Base-by-base conservation (phyloP, 2,797 vertebrate genomes). In the Mus spretus region DNA sequence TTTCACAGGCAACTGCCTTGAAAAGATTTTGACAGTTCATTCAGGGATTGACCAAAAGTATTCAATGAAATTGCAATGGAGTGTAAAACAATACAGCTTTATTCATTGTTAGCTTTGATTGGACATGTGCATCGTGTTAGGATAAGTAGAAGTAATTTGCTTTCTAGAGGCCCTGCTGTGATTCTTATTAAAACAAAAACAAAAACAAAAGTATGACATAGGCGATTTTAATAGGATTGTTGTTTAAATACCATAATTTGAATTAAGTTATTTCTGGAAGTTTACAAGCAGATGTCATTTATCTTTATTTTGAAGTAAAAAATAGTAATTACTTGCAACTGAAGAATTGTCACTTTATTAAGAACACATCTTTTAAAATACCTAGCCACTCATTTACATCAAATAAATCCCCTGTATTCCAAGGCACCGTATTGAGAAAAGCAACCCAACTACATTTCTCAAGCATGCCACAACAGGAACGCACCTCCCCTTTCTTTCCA, bases 21-120 rank as follows among this genome's bases (percentile, higher is more conserved):
- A 93, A 97, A 96, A 53, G 95, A 57, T 85, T 2, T 97, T 88
- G 63, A 72, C 6, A 94, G 83, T 97, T 97, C 40, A 67, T 96
- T 94, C 96, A 5, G 90, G 0, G 1, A 89, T 37, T 85, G 94
- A 93, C 2, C 88, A 96, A 96, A 87, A 61, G 17, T 89, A 97
- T 77, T 53, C 75, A 65, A 2, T 96, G 67, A 95, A 85, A 84
- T 92, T 0, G 50, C 75, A 90, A 92, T 96, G 81, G 96, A 96
- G 1, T 86, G 1, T 24, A 90, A 15, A 31, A 75, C 93, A 82
- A 92, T 50, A 80, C 1, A 95, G 63, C 44, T 94, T 92, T 59
- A 55, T 44, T 53, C 13, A 59, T 34, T 84, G 13, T 87, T 3
- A 63, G 40, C 94, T 91, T 31, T 28, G 91, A 6, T 79, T 1